Base-by-base conservation (phyloP, 2,888 invertebrate species). In the Formica aserva region DNA sequence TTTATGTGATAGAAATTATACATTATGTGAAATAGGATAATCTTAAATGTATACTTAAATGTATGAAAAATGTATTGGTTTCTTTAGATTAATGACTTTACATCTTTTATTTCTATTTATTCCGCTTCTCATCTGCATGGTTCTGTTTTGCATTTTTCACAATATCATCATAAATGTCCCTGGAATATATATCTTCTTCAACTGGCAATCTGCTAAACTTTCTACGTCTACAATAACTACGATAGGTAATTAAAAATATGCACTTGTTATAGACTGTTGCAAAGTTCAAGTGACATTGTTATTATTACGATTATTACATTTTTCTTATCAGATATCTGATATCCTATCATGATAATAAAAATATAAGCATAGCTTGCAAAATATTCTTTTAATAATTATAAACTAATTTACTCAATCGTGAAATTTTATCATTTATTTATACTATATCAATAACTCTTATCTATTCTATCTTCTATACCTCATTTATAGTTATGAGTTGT, bases 221-320 rank as follows among this genome's bases (percentile, higher is more conserved):
- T 77, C 55, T 84, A 84, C 60, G 41, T 78, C 86, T 83, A 63
- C 87, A 80, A 72, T 83, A 77, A 65, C 77, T 78, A 63, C 35
- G 52, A 84, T 89, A 90, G 90, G 89, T 90, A 90, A 89, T 86
- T 83, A 87, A 63, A 62, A 63, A 80, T 78, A 57, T 78, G 38
- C 66, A 77, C 52, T 66, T 77, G 55, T 66, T 66, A 77, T 26
- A 52, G 52, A 76, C 13, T 75, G n/a, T 38, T 66, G 55, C 52
- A 38, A 77, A 38, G 13, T 3, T 32, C 13, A 13, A 55, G 52
- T 65, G 13, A 55, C 11, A 66, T 38, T n/a, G 65, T 8, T 0
- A 69, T 62, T 74, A 48, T 52, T 65, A 48, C 6, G 9, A 62
- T 48, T 75, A 48, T n/a, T 48, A 65, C 22, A 11, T 75, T 35